Percentiles rank a stretch among this genome's conserved stretches.
Evolutionary conservation across 2,888 invertebrate species (phyloP).

Genomic region (Notodonta ziczac): DNA sequence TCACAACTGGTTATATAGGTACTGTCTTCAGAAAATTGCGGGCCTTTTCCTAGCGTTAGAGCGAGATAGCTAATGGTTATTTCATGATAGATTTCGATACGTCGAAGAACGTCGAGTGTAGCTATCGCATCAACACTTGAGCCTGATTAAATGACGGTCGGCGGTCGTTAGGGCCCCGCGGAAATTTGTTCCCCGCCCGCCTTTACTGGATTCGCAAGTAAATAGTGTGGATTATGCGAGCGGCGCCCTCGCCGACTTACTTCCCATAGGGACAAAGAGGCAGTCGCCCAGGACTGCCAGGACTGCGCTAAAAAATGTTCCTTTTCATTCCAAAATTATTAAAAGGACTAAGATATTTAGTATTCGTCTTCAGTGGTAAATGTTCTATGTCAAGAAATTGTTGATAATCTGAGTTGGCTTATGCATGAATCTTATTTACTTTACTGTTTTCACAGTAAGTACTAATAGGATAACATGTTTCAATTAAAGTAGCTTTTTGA

Average conservation of each 20-base stretch:
- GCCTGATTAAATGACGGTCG: slow-evolving; percentile 75
- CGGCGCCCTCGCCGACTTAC: slow-evolving; percentile 24
- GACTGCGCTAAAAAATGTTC: too few relatives aligned
- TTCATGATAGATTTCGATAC: slow-evolving; percentile 62
- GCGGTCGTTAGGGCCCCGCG: slow-evolving; percentile 61
- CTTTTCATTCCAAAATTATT: slow-evolving; percentile 9
- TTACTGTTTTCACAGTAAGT: too few relatives aligned
- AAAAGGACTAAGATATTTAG: too few relatives aligned
- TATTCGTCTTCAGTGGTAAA: too few relatives aligned
- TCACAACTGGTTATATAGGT: slow-evolving; percentile 64
- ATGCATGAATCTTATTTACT: neutral
- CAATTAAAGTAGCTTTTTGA: too few relatives aligned
- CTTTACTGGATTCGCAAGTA: slow-evolving; percentile 27
- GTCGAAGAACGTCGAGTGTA: slow-evolving; percentile 49
- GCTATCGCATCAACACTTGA: slow-evolving; percentile 69
- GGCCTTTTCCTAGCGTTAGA: slow-evolving; percentile 36
- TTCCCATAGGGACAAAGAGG: too few relatives aligned
- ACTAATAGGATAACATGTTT: too few relatives aligned
- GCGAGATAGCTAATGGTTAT: slow-evolving; percentile 42
- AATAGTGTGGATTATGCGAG: slow-evolving; percentile 46
- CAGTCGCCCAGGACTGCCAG: too few relatives aligned
- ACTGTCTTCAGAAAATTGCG: slow-evolving; percentile 59
- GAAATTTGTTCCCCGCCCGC: slow-evolving; percentile 45
- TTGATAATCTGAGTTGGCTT: neutral
- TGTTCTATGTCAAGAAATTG: neutral